Base-by-base conservation (phyloP, 2,113 vertebrate species). In the Prochilodus magdalenae region DNA sequence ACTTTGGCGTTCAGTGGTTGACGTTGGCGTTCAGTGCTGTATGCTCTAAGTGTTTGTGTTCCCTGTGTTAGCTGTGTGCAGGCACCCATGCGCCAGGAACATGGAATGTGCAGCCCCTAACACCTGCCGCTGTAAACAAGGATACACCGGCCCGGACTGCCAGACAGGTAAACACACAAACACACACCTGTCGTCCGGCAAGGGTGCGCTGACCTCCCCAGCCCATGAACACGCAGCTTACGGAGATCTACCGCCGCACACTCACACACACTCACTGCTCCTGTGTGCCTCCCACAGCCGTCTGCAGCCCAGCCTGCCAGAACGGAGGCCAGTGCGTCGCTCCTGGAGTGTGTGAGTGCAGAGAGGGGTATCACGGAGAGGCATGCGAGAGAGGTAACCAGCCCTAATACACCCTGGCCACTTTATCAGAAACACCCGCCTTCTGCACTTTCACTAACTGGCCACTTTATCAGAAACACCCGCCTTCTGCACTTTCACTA, bases 101-200 rank as follows among this genome's bases (percentile, higher is more conserved):
- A 94, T 94, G 92, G 90, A 87, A 86, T 94, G 92, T 27, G 91
- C 89, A 0, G 91, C 89, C 0, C 94, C 93, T 2, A 91, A 93
- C 57, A 91, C 89, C 0, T 94, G 93, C 44, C 91, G 90, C 80
- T 94, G 94, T 80, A 93, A 90, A 74, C 82, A 83, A 6, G 93
- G 92, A 60, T 94, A 90, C 84, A 73, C 84, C 0, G 93, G 93
- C 2, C 20, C 40, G 0, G 81, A 88, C 83, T 94, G 93, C 53
- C 84, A 87, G 83, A 89, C 86, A 72, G 91, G 91, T 94, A 87
- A 76, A 74, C 26, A 22, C 29, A 70, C 36, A 47, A 51, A 67
- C 60, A 62, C 30, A 36, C 74, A 15, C 7, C 40, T 60, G 57
- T 26, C 5, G 57, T 26, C n/a, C n/a, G 26, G n/a, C 22, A 26